Percentiles rank a stretch among this genome's conserved stretches.
phyloP scores from a whole-genome alignment of 64 coral and sea anemone genomes.

The Orbicella faveolata region DNA sequence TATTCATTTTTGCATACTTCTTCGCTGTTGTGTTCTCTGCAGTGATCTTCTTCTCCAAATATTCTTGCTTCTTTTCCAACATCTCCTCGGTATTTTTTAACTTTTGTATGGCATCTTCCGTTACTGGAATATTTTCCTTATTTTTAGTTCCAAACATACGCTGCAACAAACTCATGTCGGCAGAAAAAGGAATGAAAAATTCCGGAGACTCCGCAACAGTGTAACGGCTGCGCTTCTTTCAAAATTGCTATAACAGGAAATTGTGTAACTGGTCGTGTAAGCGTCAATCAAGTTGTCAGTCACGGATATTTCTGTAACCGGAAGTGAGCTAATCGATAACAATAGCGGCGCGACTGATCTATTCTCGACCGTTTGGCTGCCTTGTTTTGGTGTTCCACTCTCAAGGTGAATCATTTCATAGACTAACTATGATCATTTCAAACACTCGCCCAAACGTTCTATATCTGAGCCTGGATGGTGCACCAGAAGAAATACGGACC shows the following conservation, averaged over 20 bases:
- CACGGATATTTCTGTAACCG: neutral
- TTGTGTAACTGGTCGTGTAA: neutral
- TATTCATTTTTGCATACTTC: constrained; percentile 75
- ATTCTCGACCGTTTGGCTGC: too few species aligned
- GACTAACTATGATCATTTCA: too few species aligned
- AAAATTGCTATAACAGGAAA: constrained; percentile 1
- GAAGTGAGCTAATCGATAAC: too few species aligned
- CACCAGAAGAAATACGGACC: too few species aligned
- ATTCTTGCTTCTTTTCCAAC: constrained; percentile 80
- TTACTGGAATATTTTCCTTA: constrained; percentile 67
- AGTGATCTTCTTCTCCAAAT: constrained; percentile 87
- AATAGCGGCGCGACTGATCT: too few species aligned
- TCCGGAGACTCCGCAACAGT: neutral
- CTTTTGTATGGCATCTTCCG: constrained; percentile 71
- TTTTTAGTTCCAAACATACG: constrained; percentile 24
- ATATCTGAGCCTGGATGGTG: too few species aligned
- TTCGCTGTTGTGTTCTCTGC: constrained; percentile 57
- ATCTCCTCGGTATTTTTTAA: constrained; percentile 83
- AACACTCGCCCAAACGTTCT: too few species aligned
- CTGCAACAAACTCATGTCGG: constrained; percentile 3
- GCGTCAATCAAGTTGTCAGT: neutral
- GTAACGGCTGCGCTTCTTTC: neutral
- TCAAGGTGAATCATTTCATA: too few species aligned
- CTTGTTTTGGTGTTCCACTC: too few species aligned
- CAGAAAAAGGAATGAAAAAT: neutral